A percentile compares a stretch with the other conserved stretches of the same genome.
phyloP scores from a whole-genome alignment of 2,888 invertebrate genomes.

The Melinaea marsaeus region DNA sequence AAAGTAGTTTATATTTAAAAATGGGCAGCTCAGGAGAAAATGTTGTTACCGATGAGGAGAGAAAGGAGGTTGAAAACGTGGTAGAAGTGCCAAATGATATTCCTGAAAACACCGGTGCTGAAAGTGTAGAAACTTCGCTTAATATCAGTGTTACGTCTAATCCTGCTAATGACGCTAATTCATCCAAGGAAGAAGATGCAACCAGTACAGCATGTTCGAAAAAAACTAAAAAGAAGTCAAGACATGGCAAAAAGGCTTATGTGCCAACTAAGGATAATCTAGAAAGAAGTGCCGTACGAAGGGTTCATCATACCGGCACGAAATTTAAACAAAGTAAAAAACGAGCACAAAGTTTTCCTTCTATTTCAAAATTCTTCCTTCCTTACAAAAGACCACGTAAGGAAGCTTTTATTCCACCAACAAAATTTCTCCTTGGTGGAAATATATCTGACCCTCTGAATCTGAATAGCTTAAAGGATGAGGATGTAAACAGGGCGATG shows the following conservation, averaged over 20 bases:
- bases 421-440: constrained; percentile 95
- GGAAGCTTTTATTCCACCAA: constrained; percentile 89
- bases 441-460: constrained; percentile 97
- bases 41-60: constrained; percentile 47
- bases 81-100: constrained; percentile 55
- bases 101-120: constrained; percentile 54
- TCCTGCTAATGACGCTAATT: constrained; percentile 47
- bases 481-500: constrained; percentile 86
- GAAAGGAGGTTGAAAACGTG: constrained; percentile 44
- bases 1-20: constrained; percentile 39
- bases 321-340: constrained; percentile 79
- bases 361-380: constrained; percentile 84
- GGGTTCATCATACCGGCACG: constrained; percentile 63
- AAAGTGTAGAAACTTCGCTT: constrained; percentile 49
- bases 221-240: constrained; percentile 68
- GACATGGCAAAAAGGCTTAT: constrained; percentile 67
- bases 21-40: constrained; percentile 70
- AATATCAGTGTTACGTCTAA: constrained; percentile 43
- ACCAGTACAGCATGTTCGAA: constrained; percentile 49
- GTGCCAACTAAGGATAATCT: constrained; percentile 60
- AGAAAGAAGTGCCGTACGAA: constrained; percentile 61
- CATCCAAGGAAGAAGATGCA: constrained; percentile 58
- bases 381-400: constrained; percentile 86
- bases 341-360: constrained; percentile 82
- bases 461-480: constrained; percentile 92